Conservation (phyloP, 2,113 vertebrate genomes). For the Oreochromis spilurus region DNA sequence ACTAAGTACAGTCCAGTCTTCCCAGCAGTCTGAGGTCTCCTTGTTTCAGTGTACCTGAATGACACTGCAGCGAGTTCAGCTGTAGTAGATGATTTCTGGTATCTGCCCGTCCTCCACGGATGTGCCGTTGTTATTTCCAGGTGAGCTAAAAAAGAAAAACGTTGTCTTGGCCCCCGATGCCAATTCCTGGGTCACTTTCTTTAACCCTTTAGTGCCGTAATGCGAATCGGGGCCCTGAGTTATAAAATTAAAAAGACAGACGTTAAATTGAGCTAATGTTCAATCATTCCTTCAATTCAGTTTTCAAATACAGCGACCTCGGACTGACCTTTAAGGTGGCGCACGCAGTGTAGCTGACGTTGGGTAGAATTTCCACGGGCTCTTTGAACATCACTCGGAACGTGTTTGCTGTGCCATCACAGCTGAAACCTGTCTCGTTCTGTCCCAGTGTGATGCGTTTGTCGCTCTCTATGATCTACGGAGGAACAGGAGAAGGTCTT, state of each 20-base stretch:
- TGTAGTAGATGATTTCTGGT: constrained; percentile 95
- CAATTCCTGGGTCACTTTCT: constrained; percentile 85
- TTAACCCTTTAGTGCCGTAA: constrained; percentile 92
- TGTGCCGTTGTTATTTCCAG: constrained; percentile 93
- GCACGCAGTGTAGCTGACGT: constrained; percentile 88
- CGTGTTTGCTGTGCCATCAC: constrained; percentile 86
- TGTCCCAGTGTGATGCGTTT: constrained; percentile 87
- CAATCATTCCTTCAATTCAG: not conserved
- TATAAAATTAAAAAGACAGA: not conserved
- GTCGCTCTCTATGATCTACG: constrained; percentile 89
- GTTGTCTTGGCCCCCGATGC: constrained; percentile 85
- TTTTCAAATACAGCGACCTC: not conserved
- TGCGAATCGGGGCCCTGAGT: constrained; percentile 89
- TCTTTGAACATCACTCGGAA: constrained; percentile 97
- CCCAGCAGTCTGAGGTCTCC: constrained; percentile 37
- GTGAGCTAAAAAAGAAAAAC: constrained; percentile 90
- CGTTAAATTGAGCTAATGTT: not conserved
- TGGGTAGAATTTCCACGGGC: constrained; percentile 88
- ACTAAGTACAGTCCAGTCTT: constrained; percentile 36
- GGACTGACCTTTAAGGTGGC: constrained; percentile 84
- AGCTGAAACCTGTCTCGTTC: constrained; percentile 92
- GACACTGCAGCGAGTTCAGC: constrained; percentile 49
- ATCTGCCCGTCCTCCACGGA: constrained; percentile 95
- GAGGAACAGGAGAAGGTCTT: not conserved
- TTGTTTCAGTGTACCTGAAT: constrained; percentile 25